These are phyloP conservation scores for Hirtodrosophila duncani DNA, from an alignment of 2,888 invertebrate genomes.

Conservation along the genomic window DNA sequence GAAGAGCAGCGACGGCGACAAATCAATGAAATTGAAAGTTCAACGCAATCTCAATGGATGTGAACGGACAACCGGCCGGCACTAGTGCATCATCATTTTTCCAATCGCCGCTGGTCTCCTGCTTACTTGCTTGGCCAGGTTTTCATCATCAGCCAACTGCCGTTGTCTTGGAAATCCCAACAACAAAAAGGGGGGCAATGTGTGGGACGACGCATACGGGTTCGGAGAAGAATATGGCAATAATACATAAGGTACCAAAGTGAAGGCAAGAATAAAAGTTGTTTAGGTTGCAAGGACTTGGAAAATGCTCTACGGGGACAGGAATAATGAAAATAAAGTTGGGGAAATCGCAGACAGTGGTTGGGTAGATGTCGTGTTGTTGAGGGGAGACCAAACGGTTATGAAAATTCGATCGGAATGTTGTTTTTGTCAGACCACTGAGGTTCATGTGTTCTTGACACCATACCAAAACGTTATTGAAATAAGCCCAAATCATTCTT, in stretches of 20 bases:
- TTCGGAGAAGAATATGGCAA: slow-evolving; percentile 7
- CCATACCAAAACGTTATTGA: no score
- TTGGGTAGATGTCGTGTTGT: no score
- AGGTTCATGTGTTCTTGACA: no score
- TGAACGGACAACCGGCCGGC: slow-evolving; percentile 7
- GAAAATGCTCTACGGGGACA: no score
- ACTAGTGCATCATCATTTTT: slow-evolving; percentile 33
- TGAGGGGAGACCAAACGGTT: no score
- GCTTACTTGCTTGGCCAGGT: slow-evolving; percentile 22
- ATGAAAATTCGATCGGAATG: no score
- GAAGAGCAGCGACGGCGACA: slow-evolving; percentile 13
- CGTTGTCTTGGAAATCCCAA: slow-evolving; percentile 1
- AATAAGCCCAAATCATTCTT: no score
- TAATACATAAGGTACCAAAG: slow-evolving; percentile 12
- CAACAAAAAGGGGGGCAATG: slow-evolving; percentile 4
- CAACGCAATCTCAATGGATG: slow-evolving; percentile 41
- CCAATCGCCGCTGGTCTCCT: slow-evolving; percentile 6
- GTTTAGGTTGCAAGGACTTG: no score
- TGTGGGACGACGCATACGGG: neutral
- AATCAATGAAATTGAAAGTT: slow-evolving; percentile 65
- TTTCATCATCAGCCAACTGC: slow-evolving; percentile 27
- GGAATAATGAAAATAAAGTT: no score
- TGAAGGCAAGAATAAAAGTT: slow-evolving; percentile 3
- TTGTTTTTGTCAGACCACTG: no score
- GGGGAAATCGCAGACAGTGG: no score